phyloP scores from a whole-genome alignment of 2,888 invertebrate genomes.

The Embidobia sp. region DNA sequence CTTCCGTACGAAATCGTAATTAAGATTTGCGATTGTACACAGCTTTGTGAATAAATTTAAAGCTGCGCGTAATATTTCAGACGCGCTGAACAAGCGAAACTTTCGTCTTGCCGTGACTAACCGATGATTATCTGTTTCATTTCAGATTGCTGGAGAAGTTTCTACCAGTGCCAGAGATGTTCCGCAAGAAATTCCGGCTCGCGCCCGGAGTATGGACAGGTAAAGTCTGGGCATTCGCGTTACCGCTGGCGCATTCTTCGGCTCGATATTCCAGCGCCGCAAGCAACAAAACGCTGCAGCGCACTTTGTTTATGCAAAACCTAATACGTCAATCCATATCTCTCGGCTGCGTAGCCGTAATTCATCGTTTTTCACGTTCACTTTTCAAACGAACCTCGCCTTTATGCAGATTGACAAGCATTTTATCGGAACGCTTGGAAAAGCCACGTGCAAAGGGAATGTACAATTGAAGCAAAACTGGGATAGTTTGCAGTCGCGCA shows the following conservation, averaged over 20 bases:
- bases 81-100: constrained; percentile 7
- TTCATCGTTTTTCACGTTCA: constrained; percentile 28
- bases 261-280: constrained; percentile 3
- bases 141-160: constrained; percentile 42
- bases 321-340: constrained; percentile 23
- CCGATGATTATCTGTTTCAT: constrained; percentile 36
- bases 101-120: constrained; percentile 31
- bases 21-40: constrained; percentile 24
- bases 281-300: constrained; percentile 1
- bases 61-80: constrained; percentile 9
- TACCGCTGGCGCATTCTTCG: too few species aligned
- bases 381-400: constrained; percentile 17
- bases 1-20: constrained; percentile 31
- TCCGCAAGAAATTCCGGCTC: constrained; percentile 36
- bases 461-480: too few species aligned
- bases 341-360: background rate
- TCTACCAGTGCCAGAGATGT: constrained; percentile 37
- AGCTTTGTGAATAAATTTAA: constrained; percentile 17
- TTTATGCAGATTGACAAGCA: constrained; percentile 9
- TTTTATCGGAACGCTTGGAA: background rate
- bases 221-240: too few species aligned
- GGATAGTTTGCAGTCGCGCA: too few species aligned
- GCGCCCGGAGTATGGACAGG: constrained; percentile 46
- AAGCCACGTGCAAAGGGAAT: background rate
- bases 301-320: constrained; percentile 27